Base-by-base conservation (phyloP, 2,888 invertebrate species). In the Drosophila multiciliata region DNA sequence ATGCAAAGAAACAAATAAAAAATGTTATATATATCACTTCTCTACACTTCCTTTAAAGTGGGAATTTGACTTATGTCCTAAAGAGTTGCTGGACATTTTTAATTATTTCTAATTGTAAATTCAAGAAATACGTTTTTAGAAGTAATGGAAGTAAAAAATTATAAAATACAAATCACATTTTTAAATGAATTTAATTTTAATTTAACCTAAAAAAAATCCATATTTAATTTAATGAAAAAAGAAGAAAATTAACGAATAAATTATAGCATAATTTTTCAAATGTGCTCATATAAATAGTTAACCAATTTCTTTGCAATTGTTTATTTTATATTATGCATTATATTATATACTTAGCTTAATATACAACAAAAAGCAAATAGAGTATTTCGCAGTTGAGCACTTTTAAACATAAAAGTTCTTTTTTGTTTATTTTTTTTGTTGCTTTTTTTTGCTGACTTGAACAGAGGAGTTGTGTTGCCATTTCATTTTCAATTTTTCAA, bases 401-500 rank as follows among this genome's bases (percentile, higher is more conserved):
- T 17, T 11, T 5, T 26, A 11, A 17, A 23, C 23, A 23, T 15
- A 0, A 15, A 1, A 45, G 23, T 17, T 29, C 1, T 11, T 29
- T 38, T 45, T 42, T 20, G 42, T 52, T 49, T 20, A 38, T 49
- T 45, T 58, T 38, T 35, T 58, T 42, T 64, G 20, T 20, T 52
- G 29, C n/a, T 50, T 35, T 52, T 23, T 65, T 53, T 79, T 79
- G 79, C 67, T 79, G 75, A 66, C 57, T 60, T 57, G 45, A 52
- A 33, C 75, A 45, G 29, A 60, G 61, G 6, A 36, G 36, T 12
- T 36, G 45, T 64, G 55, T 61, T 70, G 55, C 48, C 50, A 65
- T 57, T 70, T 82, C 58, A 66, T 38, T 76, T 65, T 82, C 61
- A 66, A 49, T 70, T 65, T 60, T 59, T 68, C 55, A 75, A 63